A percentile compares a stretch with the other conserved stretches of the same genome.
phyloP scores from a whole-genome alignment of 2,888 invertebrate genomes.

The Blomia tropicalis region DNA sequence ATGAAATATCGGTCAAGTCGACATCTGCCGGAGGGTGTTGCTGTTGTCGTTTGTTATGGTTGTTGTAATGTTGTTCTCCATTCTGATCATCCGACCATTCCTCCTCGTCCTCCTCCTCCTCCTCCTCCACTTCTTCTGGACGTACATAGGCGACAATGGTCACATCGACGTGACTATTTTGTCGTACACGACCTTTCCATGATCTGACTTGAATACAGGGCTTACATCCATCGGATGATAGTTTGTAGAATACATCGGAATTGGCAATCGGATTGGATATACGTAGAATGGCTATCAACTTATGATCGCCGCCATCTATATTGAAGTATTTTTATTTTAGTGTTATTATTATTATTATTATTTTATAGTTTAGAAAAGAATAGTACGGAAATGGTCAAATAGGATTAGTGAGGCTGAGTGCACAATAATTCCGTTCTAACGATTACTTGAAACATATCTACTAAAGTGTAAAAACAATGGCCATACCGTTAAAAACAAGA shows the following conservation, averaged over 20 bases:
- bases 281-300: background rate
- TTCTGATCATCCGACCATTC: too few species aligned
- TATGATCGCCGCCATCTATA: background rate
- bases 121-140: background rate
- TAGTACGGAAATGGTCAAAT: too few species aligned
- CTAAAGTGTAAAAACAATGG: background rate
- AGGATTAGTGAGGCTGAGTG: too few species aligned
- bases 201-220: background rate
- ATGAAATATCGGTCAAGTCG: background rate
- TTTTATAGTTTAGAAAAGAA: too few species aligned
- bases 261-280: background rate
- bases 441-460: too few species aligned
- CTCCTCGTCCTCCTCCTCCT: too few species aligned
- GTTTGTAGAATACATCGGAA: slow-evolving; percentile 1
- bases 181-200: background rate
- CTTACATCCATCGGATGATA: background rate
- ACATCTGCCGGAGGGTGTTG: background rate
- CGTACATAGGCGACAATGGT: background rate
- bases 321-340: background rate
- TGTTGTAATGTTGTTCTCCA: too few species aligned
- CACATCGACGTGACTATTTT: slow-evolving; percentile 1
- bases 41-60: background rate
- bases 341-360: too few species aligned
- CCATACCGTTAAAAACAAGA: background rate
- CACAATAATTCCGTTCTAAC: too few species aligned